Base-by-base conservation (phyloP, 2,113 vertebrate species). In the Hirundichthys speculiger region DNA sequence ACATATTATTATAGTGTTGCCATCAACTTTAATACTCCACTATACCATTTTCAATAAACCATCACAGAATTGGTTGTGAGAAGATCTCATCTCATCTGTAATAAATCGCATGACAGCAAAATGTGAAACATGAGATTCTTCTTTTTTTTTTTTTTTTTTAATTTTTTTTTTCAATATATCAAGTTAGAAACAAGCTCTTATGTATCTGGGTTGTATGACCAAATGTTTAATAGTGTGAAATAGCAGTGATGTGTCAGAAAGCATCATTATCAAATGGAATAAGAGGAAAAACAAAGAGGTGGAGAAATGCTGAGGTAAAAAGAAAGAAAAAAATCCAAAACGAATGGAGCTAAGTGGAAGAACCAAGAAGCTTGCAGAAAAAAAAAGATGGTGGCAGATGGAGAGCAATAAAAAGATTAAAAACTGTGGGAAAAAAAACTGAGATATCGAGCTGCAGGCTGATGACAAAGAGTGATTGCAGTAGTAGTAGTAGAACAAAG, bases 391-490 rank as follows among this genome's bases (percentile, higher is more conserved):
- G 21, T 10, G 13, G 72, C 38, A 59, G 76, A 74, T 45, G 47
- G 69, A 82, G 73, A 64, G 83, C 51, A 65, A 52, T 42, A 68
- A 56, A 54, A 82, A 57, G 70, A 80, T 65, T 34, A 53, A 75
- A 75, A 68, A 75, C 20, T n/a, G 61, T 1, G 49, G n/a, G n/a
- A 62, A 60, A 64, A 30, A 25, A 72, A 73, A 45, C 46, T 50
- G 52, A 69, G 67, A 80, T 71, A 45, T 54, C 25, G 52, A 22
- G 55, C 51, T 43, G 56, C 16, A 24, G 41, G 13, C 14, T 46
- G 49, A 52, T 77, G 82, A 79, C 67, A 69, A 42, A 82, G 82
- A 85, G 59, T 57, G 78, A 86, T 77, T 22, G 70, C 53, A 11
- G 66, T 51, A 22, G 63, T 42, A 51, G 57, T 1, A 45, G 47